Base-by-base conservation (phyloP, 2,888 invertebrate species). In the Macrosiphum euphorbiae region DNA sequence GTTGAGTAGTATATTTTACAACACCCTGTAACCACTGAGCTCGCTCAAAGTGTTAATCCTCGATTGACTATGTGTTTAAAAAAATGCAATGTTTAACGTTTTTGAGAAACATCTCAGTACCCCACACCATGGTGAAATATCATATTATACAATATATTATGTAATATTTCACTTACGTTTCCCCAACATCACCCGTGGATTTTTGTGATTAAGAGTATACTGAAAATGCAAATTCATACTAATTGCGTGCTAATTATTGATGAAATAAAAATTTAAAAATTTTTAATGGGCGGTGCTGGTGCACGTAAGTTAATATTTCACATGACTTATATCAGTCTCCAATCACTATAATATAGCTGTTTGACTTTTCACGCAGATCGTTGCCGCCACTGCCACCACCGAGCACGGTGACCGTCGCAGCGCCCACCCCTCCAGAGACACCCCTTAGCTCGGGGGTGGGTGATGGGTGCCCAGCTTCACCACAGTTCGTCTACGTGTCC, bases 301-400 rank as follows among this genome's bases (percentile, higher is more conserved):
- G n/a, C n/a, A n/a, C n/a, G n/a, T n/a, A n/a, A n/a, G n/a, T n/a
- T 41, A 10, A 58, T 26, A 61, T 10, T 28, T 61, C 58, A 61
- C 1, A 28, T 61, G 28, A 26, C 28, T 10, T 61, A n/a, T 61
- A n/a, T 13, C 67, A 67, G n/a, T 67, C 4, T 16, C n/a, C 5
- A 16, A n/a, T 67, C 78, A 78, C 78, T 35, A 35, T 20, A 35
- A 35, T 7, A 35, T 8, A 35, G 35, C 35, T 0, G 35, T 78
- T 35, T 35, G 16, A 0, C 20, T 86, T 26, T 50, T 86, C 13
- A 16, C 16, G 1, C 13, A 94, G 94, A 47, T 98, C 95, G 98
- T 98, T 94, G 98, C 98, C 95, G 26, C 96, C 98, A 94, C 96
- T 98, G 44, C 95, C 20, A 94, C 95, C 91, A 95, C 95, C 61